Evolutionary conservation across 2,888 invertebrate species (phyloP).

Genomic region (Entomobrya multifasciata): DNA sequence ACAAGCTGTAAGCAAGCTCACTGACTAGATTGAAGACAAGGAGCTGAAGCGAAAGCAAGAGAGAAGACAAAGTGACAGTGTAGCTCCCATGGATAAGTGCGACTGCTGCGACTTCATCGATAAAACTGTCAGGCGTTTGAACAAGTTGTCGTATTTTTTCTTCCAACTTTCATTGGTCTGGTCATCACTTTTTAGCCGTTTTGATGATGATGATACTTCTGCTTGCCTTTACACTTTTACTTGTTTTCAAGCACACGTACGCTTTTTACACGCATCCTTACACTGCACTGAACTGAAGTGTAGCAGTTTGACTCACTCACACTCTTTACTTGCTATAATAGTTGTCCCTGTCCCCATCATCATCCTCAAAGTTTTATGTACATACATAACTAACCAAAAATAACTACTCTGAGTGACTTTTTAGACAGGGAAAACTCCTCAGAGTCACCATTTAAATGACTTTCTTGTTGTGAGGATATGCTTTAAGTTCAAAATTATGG

Average conservation of each 20-base stretch:
- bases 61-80: constrained; percentile 51
- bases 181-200: constrained; percentile 62
- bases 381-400: constrained; percentile 20
- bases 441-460: constrained; percentile 37
- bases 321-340: constrained; percentile 43
- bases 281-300: too few species aligned
- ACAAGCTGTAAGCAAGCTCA: constrained; percentile 6
- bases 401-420: constrained; percentile 13
- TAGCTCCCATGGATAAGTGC: constrained; percentile 69
- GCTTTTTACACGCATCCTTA: neutral
- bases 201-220: constrained; percentile 50
- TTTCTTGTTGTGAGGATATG: constrained; percentile 45
- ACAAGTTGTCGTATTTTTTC: constrained; percentile 70
- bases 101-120: constrained; percentile 71
- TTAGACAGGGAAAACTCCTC: constrained; percentile 38
- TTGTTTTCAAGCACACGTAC: constrained; percentile 22
- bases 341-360: constrained; percentile 36
- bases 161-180: constrained; percentile 64
- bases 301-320: constrained; percentile 27
- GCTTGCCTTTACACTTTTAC: constrained; percentile 34
- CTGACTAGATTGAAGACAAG: constrained; percentile 28
- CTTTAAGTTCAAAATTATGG: constrained; percentile 56
- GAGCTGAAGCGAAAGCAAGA: constrained; percentile 22
- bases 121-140: constrained; percentile 68
- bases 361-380: constrained; percentile 51